Percentiles rank a stretch among this genome's conserved stretches.
Conservation (phyloP, 2,888 invertebrate genomes). For the Saturnia japonica region DNA sequence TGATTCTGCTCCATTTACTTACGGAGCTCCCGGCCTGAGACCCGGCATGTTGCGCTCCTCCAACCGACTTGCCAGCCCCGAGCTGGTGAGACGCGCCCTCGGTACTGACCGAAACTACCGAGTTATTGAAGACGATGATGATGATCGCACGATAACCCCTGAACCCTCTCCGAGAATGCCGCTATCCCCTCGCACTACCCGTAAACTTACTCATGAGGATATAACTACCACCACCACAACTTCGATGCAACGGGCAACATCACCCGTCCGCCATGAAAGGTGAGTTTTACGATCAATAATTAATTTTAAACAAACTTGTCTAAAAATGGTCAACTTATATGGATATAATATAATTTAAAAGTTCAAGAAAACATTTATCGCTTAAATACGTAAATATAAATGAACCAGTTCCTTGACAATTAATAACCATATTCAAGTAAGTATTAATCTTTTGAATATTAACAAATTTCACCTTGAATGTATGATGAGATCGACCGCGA, state of each 20-base stretch:
- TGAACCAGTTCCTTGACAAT: background rate
- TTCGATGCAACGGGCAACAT: slow-evolving; percentile 42
- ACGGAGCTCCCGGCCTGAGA: slow-evolving; percentile 85
- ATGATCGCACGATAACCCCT: slow-evolving; percentile 66
- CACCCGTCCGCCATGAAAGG: slow-evolving; percentile 69
- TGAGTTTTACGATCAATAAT: slow-evolving; percentile 36
- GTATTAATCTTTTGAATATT: background rate
- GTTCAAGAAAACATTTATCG: background rate
- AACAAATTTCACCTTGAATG: background rate
- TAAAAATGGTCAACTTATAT: slow-evolving; percentile 1
- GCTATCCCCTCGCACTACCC: slow-evolving; percentile 62
- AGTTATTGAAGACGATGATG: slow-evolving; percentile 69
- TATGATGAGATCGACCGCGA: background rate
- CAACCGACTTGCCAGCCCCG: slow-evolving; percentile 91
- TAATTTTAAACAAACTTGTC: background rate
- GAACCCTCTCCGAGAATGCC: slow-evolving; percentile 59
- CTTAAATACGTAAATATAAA: background rate
- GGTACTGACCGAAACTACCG: slow-evolving; percentile 66
- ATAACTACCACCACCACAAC: slow-evolving; percentile 62
- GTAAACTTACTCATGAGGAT: slow-evolving; percentile 69
- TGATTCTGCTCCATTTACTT: slow-evolving; percentile 94
- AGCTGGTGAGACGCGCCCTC: slow-evolving; percentile 89
- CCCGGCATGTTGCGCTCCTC: slow-evolving; percentile 86
- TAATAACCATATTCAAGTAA: background rate
- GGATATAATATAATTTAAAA: slow-evolving; percentile 24